Evolutionary conservation across 2,113 vertebrate species (phyloP).

Genomic region (Picathartes gymnocephalus): DNA sequence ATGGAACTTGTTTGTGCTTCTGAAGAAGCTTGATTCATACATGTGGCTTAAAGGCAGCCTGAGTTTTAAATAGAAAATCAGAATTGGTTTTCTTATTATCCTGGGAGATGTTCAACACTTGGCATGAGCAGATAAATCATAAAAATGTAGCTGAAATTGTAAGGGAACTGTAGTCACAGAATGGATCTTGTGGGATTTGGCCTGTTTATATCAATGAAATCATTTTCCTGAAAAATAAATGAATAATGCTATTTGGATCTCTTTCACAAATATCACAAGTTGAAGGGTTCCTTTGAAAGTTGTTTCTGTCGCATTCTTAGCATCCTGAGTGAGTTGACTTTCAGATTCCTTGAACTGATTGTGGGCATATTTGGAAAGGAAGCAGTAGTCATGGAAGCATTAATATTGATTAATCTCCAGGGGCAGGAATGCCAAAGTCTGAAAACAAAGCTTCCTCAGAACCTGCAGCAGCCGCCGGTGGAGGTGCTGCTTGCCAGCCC

Average conservation of each 20-base stretch:
- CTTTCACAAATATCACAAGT: constrained; percentile 46
- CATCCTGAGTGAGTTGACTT: constrained; percentile 24
- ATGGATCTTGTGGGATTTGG: neutral
- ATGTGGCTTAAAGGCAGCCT: neutral
- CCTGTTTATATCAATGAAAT: constrained; percentile 29
- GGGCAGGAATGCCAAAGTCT: neutral
- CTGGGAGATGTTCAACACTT: constrained; percentile 19
- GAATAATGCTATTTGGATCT: constrained; percentile 50
- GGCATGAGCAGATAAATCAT: constrained; percentile 12
- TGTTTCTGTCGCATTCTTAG: constrained; percentile 19
- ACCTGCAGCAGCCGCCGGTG: rapidly evolving
- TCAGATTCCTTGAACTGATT: constrained; percentile 29
- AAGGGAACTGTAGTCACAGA: neutral
- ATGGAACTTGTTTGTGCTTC: neutral
- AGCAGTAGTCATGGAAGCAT: neutral
- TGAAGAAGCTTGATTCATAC: neutral
- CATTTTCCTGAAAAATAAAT: constrained; percentile 55
- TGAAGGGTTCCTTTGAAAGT: constrained; percentile 41
- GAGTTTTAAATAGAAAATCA: constrained; percentile 36
- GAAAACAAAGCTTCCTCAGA: neutral
- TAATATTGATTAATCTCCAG: constrained; percentile 26
- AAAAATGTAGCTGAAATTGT: neutral
- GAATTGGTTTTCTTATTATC: constrained; percentile 24
- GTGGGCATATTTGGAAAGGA: constrained; percentile 11
- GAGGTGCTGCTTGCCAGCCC: neutral